These are phyloP conservation scores for Blastobasis adustella DNA, from an alignment of 2,888 invertebrate genomes.

Conservation along the genomic window DNA sequence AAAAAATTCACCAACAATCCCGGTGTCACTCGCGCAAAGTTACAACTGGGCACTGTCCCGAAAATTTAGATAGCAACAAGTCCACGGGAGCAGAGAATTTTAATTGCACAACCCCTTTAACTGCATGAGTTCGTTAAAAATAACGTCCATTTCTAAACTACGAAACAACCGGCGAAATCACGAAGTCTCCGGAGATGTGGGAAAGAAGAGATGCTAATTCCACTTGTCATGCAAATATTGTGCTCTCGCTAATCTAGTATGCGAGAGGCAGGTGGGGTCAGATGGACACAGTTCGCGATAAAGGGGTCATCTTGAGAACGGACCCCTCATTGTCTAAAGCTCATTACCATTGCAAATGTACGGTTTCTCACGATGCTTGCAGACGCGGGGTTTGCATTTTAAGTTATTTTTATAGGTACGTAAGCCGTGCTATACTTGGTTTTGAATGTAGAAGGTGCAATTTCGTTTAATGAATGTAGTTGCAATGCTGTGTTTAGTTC, in stretches of 20 bases:
- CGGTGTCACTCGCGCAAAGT: too few relatives aligned
- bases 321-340: slow-evolving; percentile 14
- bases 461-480: too few relatives aligned
- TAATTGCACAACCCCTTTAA: slow-evolving; percentile 14
- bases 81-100: slow-evolving; percentile 7
- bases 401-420: too few relatives aligned
- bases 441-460: too few relatives aligned
- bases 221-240: slow-evolving; percentile 20
- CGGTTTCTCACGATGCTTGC: slow-evolving; percentile 29
- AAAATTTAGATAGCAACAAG: too few relatives aligned
- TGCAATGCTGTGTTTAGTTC: too few relatives aligned
- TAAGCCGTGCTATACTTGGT: too few relatives aligned
- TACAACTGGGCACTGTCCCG: too few relatives aligned
- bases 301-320: slow-evolving; percentile 45
- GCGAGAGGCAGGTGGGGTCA: slow-evolving; percentile 62
- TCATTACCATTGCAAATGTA: slow-evolving; percentile 49
- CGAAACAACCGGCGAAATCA: not conserved
- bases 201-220: slow-evolving; percentile 24
- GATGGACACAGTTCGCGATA: slow-evolving; percentile 16
- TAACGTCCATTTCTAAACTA: not conserved
- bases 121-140: not conserved
- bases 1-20: too few relatives aligned
- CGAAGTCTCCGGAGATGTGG: slow-evolving; percentile 29
- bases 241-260: slow-evolving; percentile 33
- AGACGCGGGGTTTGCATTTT: slow-evolving; percentile 7